These are phyloP conservation scores for Ditylenchus dipsaci DNA, from an alignment of 1,140 invertebrate species.

Conservation along the genomic window DNA sequence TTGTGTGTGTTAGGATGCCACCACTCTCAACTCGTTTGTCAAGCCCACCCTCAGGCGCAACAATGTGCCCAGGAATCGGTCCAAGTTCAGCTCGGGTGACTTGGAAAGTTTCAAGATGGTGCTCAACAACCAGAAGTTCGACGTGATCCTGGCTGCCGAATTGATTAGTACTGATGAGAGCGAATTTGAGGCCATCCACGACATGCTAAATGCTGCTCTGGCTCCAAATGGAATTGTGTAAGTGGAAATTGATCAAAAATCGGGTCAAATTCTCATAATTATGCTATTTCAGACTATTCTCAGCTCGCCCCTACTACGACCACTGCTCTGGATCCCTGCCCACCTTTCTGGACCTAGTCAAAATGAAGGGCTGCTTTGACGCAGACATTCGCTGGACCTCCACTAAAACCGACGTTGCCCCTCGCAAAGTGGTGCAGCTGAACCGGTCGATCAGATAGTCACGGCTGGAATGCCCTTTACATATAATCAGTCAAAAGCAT, in stretches of 20 bases:
- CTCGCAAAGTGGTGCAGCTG: constrained; percentile 51
- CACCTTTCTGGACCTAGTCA: constrained; percentile 48
- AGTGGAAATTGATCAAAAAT: constrained; percentile 17
- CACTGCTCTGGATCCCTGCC: constrained; percentile 38
- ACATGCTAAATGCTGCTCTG: constrained; percentile 44
- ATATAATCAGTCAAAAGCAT: too few relatives aligned
- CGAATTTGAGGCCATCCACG: constrained; percentile 46
- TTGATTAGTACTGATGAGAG: constrained; percentile 42
- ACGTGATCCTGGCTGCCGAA: constrained; percentile 52
- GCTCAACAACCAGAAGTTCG: constrained; percentile 39
- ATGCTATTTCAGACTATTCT: constrained; percentile 45
- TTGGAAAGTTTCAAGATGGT: constrained; percentile 29
- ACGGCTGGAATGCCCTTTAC: background rate
- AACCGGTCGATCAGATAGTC: constrained; percentile 45
- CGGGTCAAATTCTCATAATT: background rate
- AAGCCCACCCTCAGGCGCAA: constrained; percentile 49
- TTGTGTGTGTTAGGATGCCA: constrained; percentile 18
- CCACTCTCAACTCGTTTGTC: constrained; percentile 41
- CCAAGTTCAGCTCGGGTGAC: constrained; percentile 44
- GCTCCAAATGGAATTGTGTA: constrained; percentile 49
- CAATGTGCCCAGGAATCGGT: constrained; percentile 45
- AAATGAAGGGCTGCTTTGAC: constrained; percentile 44
- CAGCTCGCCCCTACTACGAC: constrained; percentile 43
- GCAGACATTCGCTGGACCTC: constrained; percentile 48
- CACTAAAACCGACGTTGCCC: constrained; percentile 45